A percentile compares a stretch with the other conserved stretches of the same genome.
phyloP scores from a whole-genome alignment of 1,140 invertebrate genomes.

The Araneus ventricosus region DNA sequence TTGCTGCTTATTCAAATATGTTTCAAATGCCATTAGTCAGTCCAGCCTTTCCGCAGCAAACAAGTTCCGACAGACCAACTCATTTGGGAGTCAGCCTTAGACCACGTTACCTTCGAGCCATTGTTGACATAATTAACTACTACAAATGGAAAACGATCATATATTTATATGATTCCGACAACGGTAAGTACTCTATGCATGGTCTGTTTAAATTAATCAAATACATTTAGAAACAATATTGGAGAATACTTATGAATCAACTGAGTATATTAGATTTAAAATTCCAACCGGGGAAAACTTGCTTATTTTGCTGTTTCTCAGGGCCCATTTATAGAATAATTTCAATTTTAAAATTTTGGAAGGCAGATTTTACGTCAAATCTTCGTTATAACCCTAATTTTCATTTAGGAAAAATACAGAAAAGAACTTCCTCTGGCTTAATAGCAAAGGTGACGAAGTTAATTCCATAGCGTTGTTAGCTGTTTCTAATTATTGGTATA shows the following conservation, averaged over 20 bases:
- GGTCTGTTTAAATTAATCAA: background rate
- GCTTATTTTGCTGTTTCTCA: too few species aligned
- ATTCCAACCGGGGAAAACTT: too few species aligned
- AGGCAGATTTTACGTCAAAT: too few species aligned
- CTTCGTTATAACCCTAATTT: too few species aligned
- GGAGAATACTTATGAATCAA: background rate
- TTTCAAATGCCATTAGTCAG: conserved; percentile 96
- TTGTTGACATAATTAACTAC: conserved; percentile 94
- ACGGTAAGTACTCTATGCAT: conserved; percentile 86
- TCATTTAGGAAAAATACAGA: too few species aligned
- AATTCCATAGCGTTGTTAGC: too few species aligned
- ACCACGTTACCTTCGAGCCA: conserved; percentile 94
- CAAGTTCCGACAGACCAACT: conserved; percentile 90
- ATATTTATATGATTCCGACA: conserved; percentile 96
- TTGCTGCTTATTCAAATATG: conserved; percentile 96
- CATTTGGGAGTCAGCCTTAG: conserved; percentile 94
- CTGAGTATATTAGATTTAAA: too few species aligned
- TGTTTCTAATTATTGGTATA: too few species aligned
- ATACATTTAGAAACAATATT: background rate
- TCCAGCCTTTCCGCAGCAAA: conserved; percentile 92
- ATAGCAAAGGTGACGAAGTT: too few species aligned
- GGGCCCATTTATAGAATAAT: too few species aligned
- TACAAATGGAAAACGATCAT: conserved; percentile 96
- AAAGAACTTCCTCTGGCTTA: too few species aligned
- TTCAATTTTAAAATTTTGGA: too few species aligned